Evolutionary conservation across 2,888 invertebrate genomes (phyloP).

Genomic region (Andrena trimmerana): DNA sequence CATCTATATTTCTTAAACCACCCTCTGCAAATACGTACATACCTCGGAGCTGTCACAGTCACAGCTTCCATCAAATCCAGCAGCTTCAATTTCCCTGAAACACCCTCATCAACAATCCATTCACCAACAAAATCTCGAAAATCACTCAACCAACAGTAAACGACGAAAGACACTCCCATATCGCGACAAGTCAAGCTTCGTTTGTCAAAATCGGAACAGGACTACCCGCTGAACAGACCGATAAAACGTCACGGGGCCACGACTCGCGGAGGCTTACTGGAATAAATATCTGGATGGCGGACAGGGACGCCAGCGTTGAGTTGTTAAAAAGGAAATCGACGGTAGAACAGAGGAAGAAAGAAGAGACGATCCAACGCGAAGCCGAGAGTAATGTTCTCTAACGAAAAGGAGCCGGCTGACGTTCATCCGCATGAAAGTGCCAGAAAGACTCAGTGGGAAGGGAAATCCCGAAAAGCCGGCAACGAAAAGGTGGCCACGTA

Average conservation of each 20-base stretch:
- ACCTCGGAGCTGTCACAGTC: too few species aligned
- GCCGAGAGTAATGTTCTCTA: constrained; percentile 38
- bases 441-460: constrained; percentile 31
- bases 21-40: too few species aligned
- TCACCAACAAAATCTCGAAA: too few species aligned
- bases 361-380: constrained; percentile 10
- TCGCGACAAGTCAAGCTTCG: not conserved
- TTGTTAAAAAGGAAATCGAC: constrained; percentile 23
- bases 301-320: not conserved
- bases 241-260: not conserved
- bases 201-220: not conserved
- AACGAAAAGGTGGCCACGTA: constrained; percentile 12
- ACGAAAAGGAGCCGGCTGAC: constrained; percentile 39
- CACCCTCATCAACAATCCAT: too few species aligned
- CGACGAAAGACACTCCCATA: not conserved
- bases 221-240: not conserved
- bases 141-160: not conserved
- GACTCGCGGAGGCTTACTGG: not conserved
- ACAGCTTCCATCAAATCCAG: too few species aligned
- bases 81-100: too few species aligned
- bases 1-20: too few species aligned
- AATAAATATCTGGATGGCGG: constrained; percentile 9
- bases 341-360: not conserved
- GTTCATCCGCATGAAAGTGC: constrained; percentile 40
- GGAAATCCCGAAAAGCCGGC: constrained; percentile 23